Conservation (phyloP, 2,888 invertebrate genomes). For the Synanthedon myopaeformis region DNA sequence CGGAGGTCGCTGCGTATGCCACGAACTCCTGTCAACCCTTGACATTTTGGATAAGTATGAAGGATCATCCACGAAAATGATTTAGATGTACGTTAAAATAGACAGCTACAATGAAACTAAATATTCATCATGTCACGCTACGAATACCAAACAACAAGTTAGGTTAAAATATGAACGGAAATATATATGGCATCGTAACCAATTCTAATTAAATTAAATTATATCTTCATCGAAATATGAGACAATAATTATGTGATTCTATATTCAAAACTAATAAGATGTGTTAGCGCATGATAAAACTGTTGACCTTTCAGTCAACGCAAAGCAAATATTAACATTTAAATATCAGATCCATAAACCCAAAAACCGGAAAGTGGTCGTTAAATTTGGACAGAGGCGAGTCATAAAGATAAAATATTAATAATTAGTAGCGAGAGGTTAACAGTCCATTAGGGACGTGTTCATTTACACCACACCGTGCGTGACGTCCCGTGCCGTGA, state of each 20-base stretch:
- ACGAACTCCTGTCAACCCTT: conserved; percentile 63
- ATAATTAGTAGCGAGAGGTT: conserved; percentile 52
- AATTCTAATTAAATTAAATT: conserved; percentile 1
- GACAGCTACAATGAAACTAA: conserved; percentile 16
- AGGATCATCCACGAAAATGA: conserved; percentile 54
- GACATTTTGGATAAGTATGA: conserved; percentile 60
- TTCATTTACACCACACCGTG: conserved; percentile 29
- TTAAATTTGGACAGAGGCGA: conserved; percentile 45
- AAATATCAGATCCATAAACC: conserved; percentile 37
- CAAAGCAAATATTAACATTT: conserved; percentile 46
- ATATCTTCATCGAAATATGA: conserved; percentile 14
- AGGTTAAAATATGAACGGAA: too few relatives aligned
- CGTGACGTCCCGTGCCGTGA: conserved; percentile 15
- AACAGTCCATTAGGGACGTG: conserved; percentile 50
- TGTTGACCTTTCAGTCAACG: conserved; percentile 52
- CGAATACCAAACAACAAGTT: too few relatives aligned
- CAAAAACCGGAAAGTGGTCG: conserved; percentile 52
- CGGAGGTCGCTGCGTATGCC: conserved; percentile 50
- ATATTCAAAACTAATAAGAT: conserved; percentile 31
- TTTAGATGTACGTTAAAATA: conserved; percentile 35
- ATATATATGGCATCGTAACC: too few relatives aligned
- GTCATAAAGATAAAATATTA: conserved; percentile 61
- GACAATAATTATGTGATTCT: conserved; percentile 31
- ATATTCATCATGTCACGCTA: too few relatives aligned
- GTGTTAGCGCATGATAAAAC: conserved; percentile 30